These are phyloP conservation scores for Augiades crinisus DNA, from an alignment of 2,888 invertebrate species.

Conservation along the genomic window DNA sequence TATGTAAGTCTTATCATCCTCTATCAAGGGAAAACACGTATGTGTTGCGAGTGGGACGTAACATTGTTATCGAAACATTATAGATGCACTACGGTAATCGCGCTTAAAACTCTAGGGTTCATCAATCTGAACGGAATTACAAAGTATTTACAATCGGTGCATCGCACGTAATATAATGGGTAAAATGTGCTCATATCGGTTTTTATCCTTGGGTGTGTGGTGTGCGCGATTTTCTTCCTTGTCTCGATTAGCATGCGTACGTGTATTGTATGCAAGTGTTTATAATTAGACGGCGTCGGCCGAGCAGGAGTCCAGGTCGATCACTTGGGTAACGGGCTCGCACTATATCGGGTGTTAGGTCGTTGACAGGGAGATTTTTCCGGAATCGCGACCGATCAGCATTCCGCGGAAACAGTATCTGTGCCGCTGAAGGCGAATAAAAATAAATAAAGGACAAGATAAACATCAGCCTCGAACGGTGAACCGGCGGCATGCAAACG, in stretches of 20 bases:
- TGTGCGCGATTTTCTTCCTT: slow-evolving; percentile 55
- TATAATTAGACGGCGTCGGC: slow-evolving; percentile 71
- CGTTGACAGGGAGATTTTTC: slow-evolving; percentile 71
- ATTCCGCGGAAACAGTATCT: slow-evolving; percentile 36
- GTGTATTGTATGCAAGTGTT: slow-evolving; percentile 53
- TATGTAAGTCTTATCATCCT: slow-evolving; percentile 22
- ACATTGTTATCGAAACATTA: slow-evolving; percentile 6
- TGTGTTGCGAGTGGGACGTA: slow-evolving; percentile 1
- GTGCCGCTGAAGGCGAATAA: slow-evolving; percentile 17
- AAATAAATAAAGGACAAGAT: slow-evolving; percentile 11
- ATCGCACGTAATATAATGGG: slow-evolving; percentile 46
- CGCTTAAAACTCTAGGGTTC: slow-evolving; percentile 13
- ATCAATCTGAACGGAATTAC: slow-evolving; percentile 30
- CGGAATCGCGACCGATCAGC: slow-evolving; percentile 52
- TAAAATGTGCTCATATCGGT: slow-evolving; percentile 38
- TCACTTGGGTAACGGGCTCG: slow-evolving; percentile 74
- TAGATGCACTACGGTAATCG: neutral
- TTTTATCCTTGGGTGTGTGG: slow-evolving; percentile 28
- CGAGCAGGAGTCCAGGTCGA: slow-evolving; percentile 75
- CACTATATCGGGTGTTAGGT: slow-evolving; percentile 70
- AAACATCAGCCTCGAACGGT: slow-evolving; percentile 10
- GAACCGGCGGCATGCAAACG: slow-evolving; percentile 16
- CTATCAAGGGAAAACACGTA: slow-evolving; percentile 12
- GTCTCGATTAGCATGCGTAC: slow-evolving; percentile 53
- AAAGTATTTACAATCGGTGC: slow-evolving; percentile 43